Conservation (phyloP, 92 coral and sea anemone species). For the Phenganax marumi region DNA sequence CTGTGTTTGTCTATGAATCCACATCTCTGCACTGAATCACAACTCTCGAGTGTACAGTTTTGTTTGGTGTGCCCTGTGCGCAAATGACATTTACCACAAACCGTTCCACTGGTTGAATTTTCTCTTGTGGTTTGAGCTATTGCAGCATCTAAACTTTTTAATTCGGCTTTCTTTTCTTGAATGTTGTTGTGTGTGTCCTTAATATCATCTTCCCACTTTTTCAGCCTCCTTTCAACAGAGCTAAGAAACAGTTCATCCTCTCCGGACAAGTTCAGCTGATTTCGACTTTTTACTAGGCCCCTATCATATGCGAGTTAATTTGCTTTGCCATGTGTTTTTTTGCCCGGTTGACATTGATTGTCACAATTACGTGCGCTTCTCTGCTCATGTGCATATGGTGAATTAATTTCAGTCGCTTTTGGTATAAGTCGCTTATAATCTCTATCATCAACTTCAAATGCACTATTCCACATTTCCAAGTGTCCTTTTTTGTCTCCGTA, state of each 20-base stretch:
- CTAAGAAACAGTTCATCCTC: no score
- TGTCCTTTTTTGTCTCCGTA: conserved; percentile 47
- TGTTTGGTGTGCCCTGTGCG: conserved; percentile 28
- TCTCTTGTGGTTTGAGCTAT: not conserved
- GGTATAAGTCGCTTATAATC: conserved; percentile 50
- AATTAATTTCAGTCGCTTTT: conserved; percentile 53
- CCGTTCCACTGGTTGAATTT: not conserved
- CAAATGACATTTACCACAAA: conserved; percentile 56
- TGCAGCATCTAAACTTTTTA: not conserved
- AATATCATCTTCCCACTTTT: no score
- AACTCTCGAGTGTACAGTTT: conserved; percentile 13
- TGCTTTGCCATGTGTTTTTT: no score
- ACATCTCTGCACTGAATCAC: conserved; percentile 20
- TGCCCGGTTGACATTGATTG: no score
- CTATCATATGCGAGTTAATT: no score
- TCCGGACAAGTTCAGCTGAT: no score
- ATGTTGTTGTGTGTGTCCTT: not conserved
- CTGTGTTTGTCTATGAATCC: conserved; percentile 21
- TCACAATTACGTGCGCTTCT: no score
- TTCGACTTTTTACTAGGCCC: no score
- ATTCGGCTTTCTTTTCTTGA: not conserved
- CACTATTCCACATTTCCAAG: conserved; percentile 53
- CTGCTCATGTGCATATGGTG: conserved; percentile 20
- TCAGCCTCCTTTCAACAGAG: no score
- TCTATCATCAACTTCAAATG: conserved; percentile 35